Evolutionary conservation across 2,888 invertebrate species (phyloP), one percentile per base, ranked within the genome.

Genomic region (Leptopilina myrica): DNA sequence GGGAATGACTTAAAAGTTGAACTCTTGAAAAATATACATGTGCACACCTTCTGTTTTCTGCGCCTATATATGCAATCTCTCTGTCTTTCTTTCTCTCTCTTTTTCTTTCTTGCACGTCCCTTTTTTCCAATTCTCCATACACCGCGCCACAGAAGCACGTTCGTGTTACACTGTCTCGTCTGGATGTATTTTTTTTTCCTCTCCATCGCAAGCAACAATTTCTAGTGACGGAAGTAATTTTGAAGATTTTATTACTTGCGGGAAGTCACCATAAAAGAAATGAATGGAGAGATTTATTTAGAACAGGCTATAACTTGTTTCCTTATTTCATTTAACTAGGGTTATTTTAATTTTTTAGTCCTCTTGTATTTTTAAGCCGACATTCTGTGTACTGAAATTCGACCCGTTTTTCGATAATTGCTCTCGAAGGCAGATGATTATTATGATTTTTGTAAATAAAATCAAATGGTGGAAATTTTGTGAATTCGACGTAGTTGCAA

Each of bases 161-260:
- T 73, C 56, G 69, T 26, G 69, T 73, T 46, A 62, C 14, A 69
- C 49, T 12, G 33, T 62, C 62, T 62, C 15, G 69, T 73, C 69
- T 73, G 53, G 11, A 12, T 69, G 14, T 73, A 33, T 73, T 73
- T 69, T 69, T 69, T 73, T 43, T 69, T 53, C 26, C 15, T 14
- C 49, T 49, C 9, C 11, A 11, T 49, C 49, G 11, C 53, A 26
- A 26, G 49, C 49, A 56, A 26, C 69, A 49, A 73, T 73, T 73
- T 73, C 69, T 73, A 26, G 69, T 73, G 69, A 73, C 69, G 69
- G 69, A 73, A 73, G 69, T 73, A 73, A 53, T 73, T 73, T 56
- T 73, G 53, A 73, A 73, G 69, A 73, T 73, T 73, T 73, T 73
- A 73, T 73, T 73, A 73, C 69, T 73, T 73, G 53, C 69, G 69